These are phyloP conservation scores for Drosophila pruinosa DNA, from an alignment of 1,140 invertebrate species.

Conservation along the genomic window DNA sequence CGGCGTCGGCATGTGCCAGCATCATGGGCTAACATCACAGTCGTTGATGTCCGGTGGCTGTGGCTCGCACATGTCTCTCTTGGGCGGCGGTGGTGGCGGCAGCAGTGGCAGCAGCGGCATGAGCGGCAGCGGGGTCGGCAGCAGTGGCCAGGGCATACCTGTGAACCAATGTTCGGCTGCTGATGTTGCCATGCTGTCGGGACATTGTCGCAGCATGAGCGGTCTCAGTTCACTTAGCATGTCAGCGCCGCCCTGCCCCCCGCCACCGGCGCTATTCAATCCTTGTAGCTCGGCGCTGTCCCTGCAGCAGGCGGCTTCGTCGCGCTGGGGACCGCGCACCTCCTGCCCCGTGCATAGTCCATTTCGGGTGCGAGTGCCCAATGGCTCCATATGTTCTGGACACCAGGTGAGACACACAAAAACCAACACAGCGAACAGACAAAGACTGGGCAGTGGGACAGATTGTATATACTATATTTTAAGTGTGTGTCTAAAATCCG, in stretches of 20 bases:
- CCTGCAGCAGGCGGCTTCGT: slow-evolving; percentile 64
- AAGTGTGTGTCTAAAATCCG: slow-evolving; percentile 62
- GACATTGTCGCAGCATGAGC: slow-evolving; percentile 77
- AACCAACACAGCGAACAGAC: slow-evolving; percentile 5
- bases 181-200: slow-evolving; percentile 50
- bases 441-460: neutral
- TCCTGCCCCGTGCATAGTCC: slow-evolving; percentile 87
- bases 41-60: slow-evolving; percentile 82
- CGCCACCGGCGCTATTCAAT: slow-evolving; percentile 81
- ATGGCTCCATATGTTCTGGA: slow-evolving; percentile 84
- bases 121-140: slow-evolving; percentile 71
- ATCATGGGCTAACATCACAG: slow-evolving; percentile 77
- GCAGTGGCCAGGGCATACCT: slow-evolving; percentile 67
- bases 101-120: slow-evolving; percentile 65
- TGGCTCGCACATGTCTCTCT: slow-evolving; percentile 79
- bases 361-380: slow-evolving; percentile 85
- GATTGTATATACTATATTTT: slow-evolving; percentile 17
- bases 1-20: slow-evolving; percentile 71
- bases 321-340: slow-evolving; percentile 82
- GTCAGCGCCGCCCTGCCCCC: slow-evolving; percentile 69
- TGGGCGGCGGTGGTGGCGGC: slow-evolving; percentile 48
- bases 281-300: slow-evolving; percentile 81
- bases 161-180: slow-evolving; percentile 47
- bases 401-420: slow-evolving; percentile 83
- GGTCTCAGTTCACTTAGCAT: slow-evolving; percentile 72